Base-by-base conservation (phyloP, 2,888 invertebrate species). In the Dryocosmus kuriphilus region DNA sequence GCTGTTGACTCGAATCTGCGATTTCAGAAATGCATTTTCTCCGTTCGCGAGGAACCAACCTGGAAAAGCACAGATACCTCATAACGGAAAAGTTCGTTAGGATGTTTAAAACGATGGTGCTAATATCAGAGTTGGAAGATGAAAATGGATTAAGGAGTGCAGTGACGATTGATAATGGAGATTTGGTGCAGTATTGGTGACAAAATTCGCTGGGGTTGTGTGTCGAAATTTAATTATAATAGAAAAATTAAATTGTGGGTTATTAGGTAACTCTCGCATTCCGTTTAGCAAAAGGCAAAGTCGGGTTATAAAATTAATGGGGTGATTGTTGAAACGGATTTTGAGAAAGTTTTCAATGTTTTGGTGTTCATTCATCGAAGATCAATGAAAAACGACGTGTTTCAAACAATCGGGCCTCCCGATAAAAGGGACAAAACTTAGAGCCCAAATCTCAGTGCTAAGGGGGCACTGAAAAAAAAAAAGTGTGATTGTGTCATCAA, bases 91-190 rank as follows among this genome's bases (percentile, higher is more conserved):
- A 30, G 19, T 71, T 51, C 11, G 27, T 51, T 8, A 71, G 46
- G 46, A 71, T 71, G 30, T 71, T 51, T 14, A 51, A 30, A 71
- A 71, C n/a, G 46, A 51, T 71, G 11, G 11, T 71, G 30, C 27
- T 51, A 71, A 51, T 8, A 27, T 51, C 51, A 51, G 8, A 71
- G n/a, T 71, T 51, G 6, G n/a, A 71, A n/a, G 27, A 30, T 71
- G 27, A 71, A 51, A 51, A 71, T 46, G 27, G 71, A 71, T 24
- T 57, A 57, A 30, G 46, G 46, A 51, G 46, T 71, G 51, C 71
- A 71, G 71, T 71, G 71, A 71, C 71, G 46, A 71, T 71, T 71
- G 71, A 71, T 51, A 71, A 71, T 71, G 71, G 71, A 71, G 71
- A 71, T 71, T 71, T 11, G 51, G 71, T 51, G 71, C 16, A 62